phyloP scores from a whole-genome alignment of 2,797 vertebrate species.

The Psittacula echo region DNA sequence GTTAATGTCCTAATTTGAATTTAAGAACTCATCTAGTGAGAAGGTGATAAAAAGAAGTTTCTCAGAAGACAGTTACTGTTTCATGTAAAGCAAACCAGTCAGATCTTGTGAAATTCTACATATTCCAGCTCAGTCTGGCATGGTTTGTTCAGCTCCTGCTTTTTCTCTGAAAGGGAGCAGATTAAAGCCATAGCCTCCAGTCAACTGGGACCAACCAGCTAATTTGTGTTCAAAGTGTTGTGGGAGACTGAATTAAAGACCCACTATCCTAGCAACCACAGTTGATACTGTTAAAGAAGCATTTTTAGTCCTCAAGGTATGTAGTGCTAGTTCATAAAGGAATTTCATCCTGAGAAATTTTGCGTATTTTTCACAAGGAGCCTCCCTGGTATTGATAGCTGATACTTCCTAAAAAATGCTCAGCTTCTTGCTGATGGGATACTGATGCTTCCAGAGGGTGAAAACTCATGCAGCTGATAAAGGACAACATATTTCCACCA shows the following conservation, averaged over 20 bases:
- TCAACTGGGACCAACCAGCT: conserved; percentile 4
- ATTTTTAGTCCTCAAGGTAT: neutral
- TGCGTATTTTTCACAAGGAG: neutral
- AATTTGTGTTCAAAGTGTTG: conserved; percentile 15
- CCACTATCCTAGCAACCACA: neutral
- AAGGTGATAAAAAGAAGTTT: neutral
- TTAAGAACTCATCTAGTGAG: neutral
- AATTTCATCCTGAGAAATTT: conserved; percentile 1
- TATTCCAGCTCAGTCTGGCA: neutral
- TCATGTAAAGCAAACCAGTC: neutral
- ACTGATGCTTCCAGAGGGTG: neutral
- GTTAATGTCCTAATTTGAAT: neutral
- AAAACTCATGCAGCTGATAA: neutral
- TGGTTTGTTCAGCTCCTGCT: neutral
- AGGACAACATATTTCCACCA: neutral
- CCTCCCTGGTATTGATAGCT: neutral
- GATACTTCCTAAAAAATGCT: neutral
- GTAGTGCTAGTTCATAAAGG: neutral
- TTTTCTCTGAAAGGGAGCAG: neutral
- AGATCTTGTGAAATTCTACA: neutral
- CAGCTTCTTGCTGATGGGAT: neutral
- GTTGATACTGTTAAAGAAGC: neutral
- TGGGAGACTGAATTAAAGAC: conserved; percentile 20
- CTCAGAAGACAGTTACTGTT: neutral
- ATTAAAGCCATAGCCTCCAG: neutral